Evolutionary conservation across 2,797 vertebrate species (phyloP).

Genomic region (Lepilemur ruficaudatus): DNA sequence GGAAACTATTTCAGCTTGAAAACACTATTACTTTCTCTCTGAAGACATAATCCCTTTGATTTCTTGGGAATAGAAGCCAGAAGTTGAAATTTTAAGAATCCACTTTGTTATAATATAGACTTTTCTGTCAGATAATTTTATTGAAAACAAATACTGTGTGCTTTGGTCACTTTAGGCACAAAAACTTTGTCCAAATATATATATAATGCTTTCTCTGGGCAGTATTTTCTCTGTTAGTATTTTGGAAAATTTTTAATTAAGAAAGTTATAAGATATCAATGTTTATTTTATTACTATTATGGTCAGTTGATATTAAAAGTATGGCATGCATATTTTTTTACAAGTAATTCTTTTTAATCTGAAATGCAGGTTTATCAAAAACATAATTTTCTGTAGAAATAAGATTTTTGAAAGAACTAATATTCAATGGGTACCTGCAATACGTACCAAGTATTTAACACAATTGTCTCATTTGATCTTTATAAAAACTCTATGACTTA

Average conservation of each 20-base stretch:
- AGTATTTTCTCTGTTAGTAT: neutral
- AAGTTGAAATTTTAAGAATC: neutral
- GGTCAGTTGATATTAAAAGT: neutral
- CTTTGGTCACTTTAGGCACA: neutral
- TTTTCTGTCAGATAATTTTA: neutral
- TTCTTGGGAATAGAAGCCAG: neutral
- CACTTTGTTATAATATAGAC: neutral
- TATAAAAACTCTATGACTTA: neutral
- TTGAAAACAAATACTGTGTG: neutral
- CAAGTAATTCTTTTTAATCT: neutral
- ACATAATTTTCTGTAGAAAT: neutral
- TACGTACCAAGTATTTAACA: neutral
- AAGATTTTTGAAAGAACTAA: neutral
- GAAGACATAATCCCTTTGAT: neutral
- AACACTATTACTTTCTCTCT: neutral
- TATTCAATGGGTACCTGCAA: neutral
- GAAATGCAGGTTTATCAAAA: neutral
- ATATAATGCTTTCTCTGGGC: neutral
- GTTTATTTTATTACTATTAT: neutral
- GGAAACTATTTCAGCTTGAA: neutral
- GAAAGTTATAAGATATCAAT: neutral
- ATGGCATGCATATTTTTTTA: neutral
- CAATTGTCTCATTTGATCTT: neutral
- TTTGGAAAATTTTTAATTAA: neutral
- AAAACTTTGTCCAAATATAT: neutral